Base-by-base conservation (phyloP, 2,113 vertebrate species). In the Struthio camelus region DNA sequence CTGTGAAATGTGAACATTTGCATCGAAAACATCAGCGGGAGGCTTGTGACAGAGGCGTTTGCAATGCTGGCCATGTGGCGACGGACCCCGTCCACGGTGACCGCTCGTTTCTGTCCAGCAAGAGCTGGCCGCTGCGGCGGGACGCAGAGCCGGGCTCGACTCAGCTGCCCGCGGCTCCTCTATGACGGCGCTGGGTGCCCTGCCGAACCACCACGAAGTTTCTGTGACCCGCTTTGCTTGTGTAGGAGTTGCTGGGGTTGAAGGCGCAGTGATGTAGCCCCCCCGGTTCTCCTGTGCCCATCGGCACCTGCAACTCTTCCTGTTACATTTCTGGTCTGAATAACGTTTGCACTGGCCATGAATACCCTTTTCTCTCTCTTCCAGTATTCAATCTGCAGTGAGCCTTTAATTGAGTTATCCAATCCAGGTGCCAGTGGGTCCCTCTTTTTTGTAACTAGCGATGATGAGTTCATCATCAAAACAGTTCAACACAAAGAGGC, bases 401-500 rank as follows among this genome's bases (percentile, higher is more conserved):
- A 99, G 75, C 99, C 99, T 87, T 98, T 99, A 92, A 99, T 99
- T 95, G 99, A 99, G 97, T 97, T 99, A 93, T 98, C 98, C 87
- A 99, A 99, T 96, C 99, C 99, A 6, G 99, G 99, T 80, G 99
- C 99, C 96, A 99, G 99, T 64, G 99, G 99, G 34, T 99, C 99
- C 18, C 98, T 99, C 92, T 99, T 99, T 98, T 99, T 99, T 98
- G 98, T 99, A 92, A 99, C 99, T 94, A 99, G 99, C 40, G 99
- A 99, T 92, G 99, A 99, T 6, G 99, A 99, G 95, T 99, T 99
- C 98, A 99, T 99, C 97, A 99, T 99, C 97, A 99, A 99, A 98
- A 99, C 99, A n/a, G 99, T 99, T 94, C 99, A 99, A 97, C 99
- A 99, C 98, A 99, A 99, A 97, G 99, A 99, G 96, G 99, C 99